Evolutionary conservation across 1,140 invertebrate genomes (phyloP).

Genomic region (Drosophila arizonae): DNA sequence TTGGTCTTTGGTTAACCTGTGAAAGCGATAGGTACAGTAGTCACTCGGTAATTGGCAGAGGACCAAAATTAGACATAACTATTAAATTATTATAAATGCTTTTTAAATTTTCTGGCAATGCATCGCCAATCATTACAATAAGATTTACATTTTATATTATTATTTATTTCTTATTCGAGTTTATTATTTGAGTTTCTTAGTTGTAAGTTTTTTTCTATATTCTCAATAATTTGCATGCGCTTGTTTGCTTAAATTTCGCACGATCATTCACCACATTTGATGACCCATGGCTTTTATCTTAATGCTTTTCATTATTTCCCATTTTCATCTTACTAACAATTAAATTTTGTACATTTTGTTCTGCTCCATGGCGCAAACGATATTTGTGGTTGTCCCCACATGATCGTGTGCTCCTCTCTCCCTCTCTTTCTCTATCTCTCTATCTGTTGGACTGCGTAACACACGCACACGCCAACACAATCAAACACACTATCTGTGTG

Average conservation of each 20-base stretch:
- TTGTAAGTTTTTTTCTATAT: conserved; percentile 4
- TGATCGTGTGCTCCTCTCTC: conserved; percentile 17
- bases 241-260: conserved; percentile 22
- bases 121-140: not conserved
- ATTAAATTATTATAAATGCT: no score
- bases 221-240: conserved; percentile 27
- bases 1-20: conserved; percentile 7
- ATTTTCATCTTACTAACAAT: conserved; percentile 76
- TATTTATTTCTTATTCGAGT: no score
- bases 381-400: conserved; percentile 21
- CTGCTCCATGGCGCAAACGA: conserved; percentile 40
- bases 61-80: not conserved
- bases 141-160: not conserved
- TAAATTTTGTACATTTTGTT: conserved; percentile 75
- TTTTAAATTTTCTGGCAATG: no score
- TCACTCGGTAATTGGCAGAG: no score
- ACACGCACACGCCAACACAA: conserved; percentile 14
- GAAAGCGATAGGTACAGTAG: not conserved
- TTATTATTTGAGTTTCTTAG: not conserved
- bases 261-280: conserved; percentile 46
- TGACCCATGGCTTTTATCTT: conserved; percentile 38
- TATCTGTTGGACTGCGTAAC: conserved; percentile 25
- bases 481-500: conserved; percentile 20
- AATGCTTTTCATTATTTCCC: conserved; percentile 49
- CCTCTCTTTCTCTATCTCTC: conserved; percentile 4